Evolutionary conservation across 1,140 invertebrate genomes (phyloP), one percentile per base, ranked within the genome.

Genomic region (Parapsyche elsis): DNA sequence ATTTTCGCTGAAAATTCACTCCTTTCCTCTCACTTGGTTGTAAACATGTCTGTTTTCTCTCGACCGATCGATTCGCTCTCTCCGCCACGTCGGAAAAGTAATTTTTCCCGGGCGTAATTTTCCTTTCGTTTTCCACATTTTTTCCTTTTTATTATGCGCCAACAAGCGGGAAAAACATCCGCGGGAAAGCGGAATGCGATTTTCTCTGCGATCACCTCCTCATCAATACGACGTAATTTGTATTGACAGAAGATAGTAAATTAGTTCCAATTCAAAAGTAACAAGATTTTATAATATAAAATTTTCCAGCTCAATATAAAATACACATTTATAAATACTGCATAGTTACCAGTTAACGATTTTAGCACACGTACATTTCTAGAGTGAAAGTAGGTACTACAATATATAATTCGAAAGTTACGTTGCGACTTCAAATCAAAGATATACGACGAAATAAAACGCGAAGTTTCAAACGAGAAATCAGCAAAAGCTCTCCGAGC

Each of bases 41-140:
- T 61, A 61, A 61, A 61, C 57, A 61, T 61, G 57, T 61, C 57
- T 61, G 57, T 61, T 61, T 61, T 61, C 57, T 61, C 16, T 19
- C 57, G 57, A 61, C 2, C 57, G 57, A 61, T 61, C 57, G 57
- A 61, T 61, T 61, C 21, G 57, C 57, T 19, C 57, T 61, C 57
- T 61, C 16, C 14, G 57, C 57, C 16, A 5, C 57, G 21, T 61
- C 57, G 57, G 57, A 61, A 61, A 61, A 61, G 57, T 61, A 61
- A 61, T 61, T 61, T 61, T 61, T 61, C 57, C 30, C 57, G 57
- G 9, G 57, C 9, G 57, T 61, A 61, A 61, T 61, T 61, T 19
- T 21, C 12, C 30, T 16, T 19, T 16, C 9, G 16, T 61, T 61
- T 61, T 61, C 57, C 57, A 19, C 57, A 21, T 19, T 61, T 61